Evolutionary conservation across 2,113 vertebrate genomes (phyloP).

Genomic region (Canis aureus): DNA sequence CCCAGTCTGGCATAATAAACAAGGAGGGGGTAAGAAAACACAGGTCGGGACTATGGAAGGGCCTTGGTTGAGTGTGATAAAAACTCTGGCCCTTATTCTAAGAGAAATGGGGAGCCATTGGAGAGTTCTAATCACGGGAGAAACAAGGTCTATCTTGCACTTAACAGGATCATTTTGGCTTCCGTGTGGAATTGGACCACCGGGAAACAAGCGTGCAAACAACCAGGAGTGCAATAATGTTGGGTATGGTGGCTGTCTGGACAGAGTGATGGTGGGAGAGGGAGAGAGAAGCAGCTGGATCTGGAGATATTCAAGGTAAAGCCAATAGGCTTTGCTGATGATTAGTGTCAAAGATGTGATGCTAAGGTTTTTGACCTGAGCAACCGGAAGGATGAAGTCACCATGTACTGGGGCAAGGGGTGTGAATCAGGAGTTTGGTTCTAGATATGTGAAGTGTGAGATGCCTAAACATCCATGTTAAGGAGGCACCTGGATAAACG

Average conservation of each 20-base stretch:
- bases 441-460: constrained; percentile 16
- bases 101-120: neutral
- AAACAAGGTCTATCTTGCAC: neutral
- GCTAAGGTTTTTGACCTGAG: neutral
- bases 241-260: neutral
- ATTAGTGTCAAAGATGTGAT: neutral
- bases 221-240: neutral
- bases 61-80: neutral
- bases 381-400: neutral
- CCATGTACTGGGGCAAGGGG: neutral
- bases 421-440: neutral
- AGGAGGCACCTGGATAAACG: neutral
- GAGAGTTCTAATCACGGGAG: neutral
- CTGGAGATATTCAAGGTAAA: neutral
- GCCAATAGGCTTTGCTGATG: neutral
- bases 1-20: neutral
- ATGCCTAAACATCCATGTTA: neutral
- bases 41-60: neutral
- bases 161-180: neutral
- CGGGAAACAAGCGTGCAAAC: neutral
- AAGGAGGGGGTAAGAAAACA: neutral
- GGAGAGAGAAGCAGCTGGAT: neutral
- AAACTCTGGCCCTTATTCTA: neutral
- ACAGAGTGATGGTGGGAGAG: neutral
- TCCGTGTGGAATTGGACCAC: neutral